A percentile compares a stretch with the other conserved stretches of the same genome.
These are phyloP conservation scores for Tuberolachnus salignus DNA, from an alignment of 2,888 invertebrate genomes.

Conservation along the genomic window DNA sequence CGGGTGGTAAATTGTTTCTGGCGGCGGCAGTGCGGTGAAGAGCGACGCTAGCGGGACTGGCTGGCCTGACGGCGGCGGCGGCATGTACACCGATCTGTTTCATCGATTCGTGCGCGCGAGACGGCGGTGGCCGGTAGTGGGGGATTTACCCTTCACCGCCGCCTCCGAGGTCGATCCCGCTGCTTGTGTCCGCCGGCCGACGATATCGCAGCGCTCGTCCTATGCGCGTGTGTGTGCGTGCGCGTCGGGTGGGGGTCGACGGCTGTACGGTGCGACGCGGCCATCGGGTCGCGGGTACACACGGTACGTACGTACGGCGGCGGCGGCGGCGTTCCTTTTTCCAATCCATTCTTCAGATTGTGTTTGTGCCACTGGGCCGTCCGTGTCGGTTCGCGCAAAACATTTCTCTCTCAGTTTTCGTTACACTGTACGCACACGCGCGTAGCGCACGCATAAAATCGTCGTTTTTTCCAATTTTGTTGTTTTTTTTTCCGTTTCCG, in stretches of 20 bases:
- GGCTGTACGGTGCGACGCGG: not conserved
- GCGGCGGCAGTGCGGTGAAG: not conserved
- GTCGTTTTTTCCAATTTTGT: too few species aligned
- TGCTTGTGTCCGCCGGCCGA: not conserved
- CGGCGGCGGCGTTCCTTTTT: slow-evolving; percentile 34
- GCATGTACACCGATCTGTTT: slow-evolving; percentile 30
- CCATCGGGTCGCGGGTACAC: slow-evolving; percentile 6
- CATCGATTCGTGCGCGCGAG: slow-evolving; percentile 41
- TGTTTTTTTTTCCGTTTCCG: too few species aligned
- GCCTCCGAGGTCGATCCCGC: not conserved
- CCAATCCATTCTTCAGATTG: slow-evolving; percentile 53
- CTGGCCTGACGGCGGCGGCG: not conserved
- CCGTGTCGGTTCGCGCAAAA: slow-evolving; percentile 25
- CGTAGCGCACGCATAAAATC: not conserved
- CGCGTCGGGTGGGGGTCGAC: not conserved
- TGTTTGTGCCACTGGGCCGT: slow-evolving; percentile 55
- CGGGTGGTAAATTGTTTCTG: not conserved
- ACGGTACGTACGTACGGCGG: slow-evolving; percentile 13
- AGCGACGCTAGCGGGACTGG: not conserved
- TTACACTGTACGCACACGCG: not conserved
- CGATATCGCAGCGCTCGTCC: not conserved
- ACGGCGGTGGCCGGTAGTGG: slow-evolving; percentile 18
- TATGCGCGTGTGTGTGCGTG: not conserved
- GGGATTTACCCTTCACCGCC: slow-evolving; percentile 13
- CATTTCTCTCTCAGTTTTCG: slow-evolving; percentile 52